Evolutionary conservation across 1,140 invertebrate species (phyloP), one percentile per base, ranked within the genome.

Genomic region (Hyles vespertilio): DNA sequence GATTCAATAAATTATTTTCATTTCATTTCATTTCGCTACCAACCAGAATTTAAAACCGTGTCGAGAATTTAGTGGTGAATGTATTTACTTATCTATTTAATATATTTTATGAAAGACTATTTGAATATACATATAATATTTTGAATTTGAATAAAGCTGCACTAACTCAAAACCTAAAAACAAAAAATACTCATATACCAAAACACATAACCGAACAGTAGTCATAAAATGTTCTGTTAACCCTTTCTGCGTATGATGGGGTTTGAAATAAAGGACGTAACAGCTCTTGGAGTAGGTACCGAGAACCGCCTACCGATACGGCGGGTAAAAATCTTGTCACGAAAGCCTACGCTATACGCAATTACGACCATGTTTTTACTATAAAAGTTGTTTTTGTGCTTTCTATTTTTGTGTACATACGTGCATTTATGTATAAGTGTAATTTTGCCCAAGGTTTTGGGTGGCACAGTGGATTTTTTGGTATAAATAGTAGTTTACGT

Each of bases 311-410:
- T 22, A n/a, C 46, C 36, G 36, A 40, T 40, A 8, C 36, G 36
- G n/a, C 12, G 46, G 46, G 46, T 48, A 48, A 48, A 48, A 48
- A 48, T 48, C 46, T 48, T 48, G 10, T 8, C 36, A 40, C 36
- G 36, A 40, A 40, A 40, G 36, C 36, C 36, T 40, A 40, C 8
- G 8, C 36, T 8, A 8, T 40, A 40, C 36, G 36, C 36, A 40
- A 40, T 40, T 40, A 40, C 36, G 36, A 5, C 22, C 22, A 22
- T 22, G 22, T 48, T n/a, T 5, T 2, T 48, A 48, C 12, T 3
- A 48, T 48, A 22, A n/a, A 48, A 22, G 5, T 10, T n/a, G 46
- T 48, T 11, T 22, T 48, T 5, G 46, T 48, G 8, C 0, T 40
- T 40, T 40, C 22, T 22, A 22, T 22, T 22, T 22, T 2, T 22